A percentile compares a stretch with the other conserved stretches of the same genome.
These are phyloP conservation scores for Rhinella marina DNA, from an alignment of 2,797 vertebrate species.

Conservation along the genomic window DNA sequence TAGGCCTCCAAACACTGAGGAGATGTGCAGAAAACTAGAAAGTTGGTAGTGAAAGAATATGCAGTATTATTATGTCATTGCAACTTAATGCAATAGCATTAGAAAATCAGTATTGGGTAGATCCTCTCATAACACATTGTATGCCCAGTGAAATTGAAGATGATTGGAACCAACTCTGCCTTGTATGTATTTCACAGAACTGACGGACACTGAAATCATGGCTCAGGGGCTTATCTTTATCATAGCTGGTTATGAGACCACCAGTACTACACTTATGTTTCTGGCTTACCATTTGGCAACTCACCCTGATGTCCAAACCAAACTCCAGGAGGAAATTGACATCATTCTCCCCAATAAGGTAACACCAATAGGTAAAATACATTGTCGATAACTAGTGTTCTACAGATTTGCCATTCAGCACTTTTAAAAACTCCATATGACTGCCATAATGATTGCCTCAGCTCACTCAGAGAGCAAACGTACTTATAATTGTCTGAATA, in stretches of 20 bases:
- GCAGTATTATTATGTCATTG: no score
- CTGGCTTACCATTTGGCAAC: slow-evolving; percentile 76
- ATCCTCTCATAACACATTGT: not conserved
- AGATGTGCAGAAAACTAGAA: no score
- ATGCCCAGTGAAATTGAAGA: not conserved
- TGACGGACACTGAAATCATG: slow-evolving; percentile 83
- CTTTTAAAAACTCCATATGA: no score
- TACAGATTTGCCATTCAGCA: no score
- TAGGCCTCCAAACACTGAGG: not conserved
- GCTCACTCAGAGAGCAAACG: no score
- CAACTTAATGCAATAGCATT: no score
- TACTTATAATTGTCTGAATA: no score
- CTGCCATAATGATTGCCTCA: not conserved
- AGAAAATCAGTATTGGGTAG: no score
- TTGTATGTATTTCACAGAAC: slow-evolving; percentile 68
- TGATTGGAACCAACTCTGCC: not conserved
- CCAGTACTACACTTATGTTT: slow-evolving; percentile 74
- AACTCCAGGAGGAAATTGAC: slow-evolving; percentile 79
- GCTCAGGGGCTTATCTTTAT: slow-evolving; percentile 81
- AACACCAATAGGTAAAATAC: not conserved
- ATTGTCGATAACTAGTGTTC: not conserved
- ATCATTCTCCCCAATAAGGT: slow-evolving; percentile 77
- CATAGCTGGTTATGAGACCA: slow-evolving; percentile 80
- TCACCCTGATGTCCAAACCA: slow-evolving; percentile 74
- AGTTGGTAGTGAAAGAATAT: no score